Evolutionary conservation across 2,888 invertebrate species (phyloP), one percentile per base, ranked within the genome.

Genomic region (Dynastes tityus): DNA sequence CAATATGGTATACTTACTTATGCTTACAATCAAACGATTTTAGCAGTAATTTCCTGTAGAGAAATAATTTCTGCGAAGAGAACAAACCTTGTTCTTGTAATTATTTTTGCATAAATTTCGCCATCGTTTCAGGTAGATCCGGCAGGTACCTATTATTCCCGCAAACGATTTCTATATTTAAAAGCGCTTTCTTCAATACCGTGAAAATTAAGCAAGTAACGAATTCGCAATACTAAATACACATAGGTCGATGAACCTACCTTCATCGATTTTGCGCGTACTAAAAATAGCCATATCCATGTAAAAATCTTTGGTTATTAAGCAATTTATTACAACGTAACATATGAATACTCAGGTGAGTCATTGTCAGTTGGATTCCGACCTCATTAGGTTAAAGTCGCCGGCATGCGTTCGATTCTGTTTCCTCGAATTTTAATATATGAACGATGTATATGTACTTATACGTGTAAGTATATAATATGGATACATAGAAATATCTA

Each of bases 391-490:
- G 51, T 51, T 51, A 22, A 51, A 68, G 73, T 73, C 58, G 58
- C 58, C 58, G 61, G 58, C 58, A 13, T 40, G 58, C n/a, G 9
- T 73, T 73, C 58, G 58, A 73, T 73, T 58, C 58, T 58, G 40
- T 58, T 73, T 73, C 73, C 73, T 73, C 73, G 73, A 73, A 73
- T 58, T 58, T 73, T 73, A 58, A 73, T 73, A 73, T 58, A 45
- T 45, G 45, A 6, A 67, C 22, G 67, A 67, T 67, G n/a, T 67
- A 16, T 9, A 45, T 67, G 45, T 45, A 45, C 22, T 9, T 13
- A 49, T 67, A 64, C 29, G n/a, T 22, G 16, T 55, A 64, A n/a
- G n/a, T 64, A 64, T 64, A 37, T 32, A 37, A 11, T 37, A 64
- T 64, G 32, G 27, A 63, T 29, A 64, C 29, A 64, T 49, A 40